A percentile compares a stretch with the other conserved stretches of the same genome.
Conservation (phyloP, 2,888 invertebrate species). For the Apamea anceps region DNA sequence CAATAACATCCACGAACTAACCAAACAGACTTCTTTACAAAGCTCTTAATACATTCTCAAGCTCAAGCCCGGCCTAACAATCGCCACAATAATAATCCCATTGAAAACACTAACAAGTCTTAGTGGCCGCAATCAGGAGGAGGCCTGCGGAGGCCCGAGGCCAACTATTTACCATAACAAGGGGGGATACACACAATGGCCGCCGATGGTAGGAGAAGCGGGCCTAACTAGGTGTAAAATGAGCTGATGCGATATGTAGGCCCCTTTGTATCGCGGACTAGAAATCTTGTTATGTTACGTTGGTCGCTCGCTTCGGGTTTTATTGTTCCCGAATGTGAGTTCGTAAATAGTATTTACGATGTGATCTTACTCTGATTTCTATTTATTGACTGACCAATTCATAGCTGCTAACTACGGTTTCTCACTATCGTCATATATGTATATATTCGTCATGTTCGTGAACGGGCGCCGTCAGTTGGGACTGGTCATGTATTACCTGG, state of each 20-base stretch:
- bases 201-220: slow-evolving; percentile 70
- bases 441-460: background rate
- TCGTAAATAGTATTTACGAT: slow-evolving; percentile 42
- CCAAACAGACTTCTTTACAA: slow-evolving; percentile 35
- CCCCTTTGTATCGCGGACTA: slow-evolving; percentile 69
- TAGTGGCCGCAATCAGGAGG: slow-evolving; percentile 65
- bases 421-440: background rate
- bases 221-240: slow-evolving; percentile 86
- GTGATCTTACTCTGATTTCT: slow-evolving; percentile 25
- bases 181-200: slow-evolving; percentile 70
- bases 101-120: slow-evolving; percentile 74
- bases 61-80: slow-evolving; percentile 56
- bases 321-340: slow-evolving; percentile 54
- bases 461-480: no score
- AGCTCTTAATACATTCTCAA: slow-evolving; percentile 51
- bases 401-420: background rate
- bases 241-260: slow-evolving; percentile 71
- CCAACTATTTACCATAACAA: slow-evolving; percentile 87
- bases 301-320: slow-evolving; percentile 33
- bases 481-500: background rate
- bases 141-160: slow-evolving; percentile 75
- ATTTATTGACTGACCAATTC: slow-evolving; percentile 15
- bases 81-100: slow-evolving; percentile 72
- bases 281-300: slow-evolving; percentile 61
- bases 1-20: slow-evolving; percentile 44